Percentiles rank a stretch among this genome's conserved stretches.
phyloP scores from a whole-genome alignment of 1,140 invertebrate genomes.

The roundworm (Caenorhabditis elegans) region WBcel235 BX284602.5:6521001-6521500 shows the following conservation, averaged over 20 bases:
- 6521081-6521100: too few relatives aligned
- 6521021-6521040: too few relatives aligned
- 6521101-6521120: too few relatives aligned
- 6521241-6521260: conserved; percentile 15
- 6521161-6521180: too few relatives aligned
- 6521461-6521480: background rate
- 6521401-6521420: conserved; percentile 2
- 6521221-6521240: conserved; percentile 16
- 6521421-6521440: background rate
- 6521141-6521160: too few relatives aligned
- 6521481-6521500: background rate
- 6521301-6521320: background rate
- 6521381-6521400: background rate
- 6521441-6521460: background rate
- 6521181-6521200: conserved; percentile 7
- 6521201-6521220: background rate
- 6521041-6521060: too few relatives aligned
- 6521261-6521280: conserved; percentile 13
- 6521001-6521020: too few relatives aligned
- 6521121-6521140: too few relatives aligned
- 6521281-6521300: background rate
- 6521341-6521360: background rate
- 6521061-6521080: too few relatives aligned
- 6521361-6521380: background rate
- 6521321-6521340: background rate